Conservation (phyloP, 2,888 invertebrate genomes). For the Protodeltote pygarga region DNA sequence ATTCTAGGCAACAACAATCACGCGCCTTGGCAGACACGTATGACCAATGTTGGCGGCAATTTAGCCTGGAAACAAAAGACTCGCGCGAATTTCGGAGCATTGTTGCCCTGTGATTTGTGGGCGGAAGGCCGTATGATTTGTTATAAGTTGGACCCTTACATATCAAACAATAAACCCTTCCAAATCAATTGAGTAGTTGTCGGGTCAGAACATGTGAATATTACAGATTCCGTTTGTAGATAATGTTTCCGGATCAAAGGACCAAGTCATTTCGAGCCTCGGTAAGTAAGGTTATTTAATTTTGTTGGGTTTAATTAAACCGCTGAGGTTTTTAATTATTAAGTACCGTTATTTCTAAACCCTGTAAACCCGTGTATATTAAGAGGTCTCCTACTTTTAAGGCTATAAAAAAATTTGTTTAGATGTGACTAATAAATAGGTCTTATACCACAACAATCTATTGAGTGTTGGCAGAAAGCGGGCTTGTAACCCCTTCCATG, state of each 20-base stretch:
- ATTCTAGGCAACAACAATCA: constrained; percentile 2
- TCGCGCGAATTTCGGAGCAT: constrained; percentile 21
- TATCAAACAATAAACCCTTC: constrained; percentile 38
- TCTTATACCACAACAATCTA: too few species aligned
- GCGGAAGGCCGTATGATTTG: constrained; percentile 39
- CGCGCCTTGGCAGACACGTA: neutral
- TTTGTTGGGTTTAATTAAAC: too few species aligned
- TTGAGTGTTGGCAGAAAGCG: too few species aligned
- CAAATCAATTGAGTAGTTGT: constrained; percentile 34
- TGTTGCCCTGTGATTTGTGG: constrained; percentile 43
- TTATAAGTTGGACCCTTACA: constrained; percentile 28
- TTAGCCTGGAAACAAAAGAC: constrained; percentile 21
- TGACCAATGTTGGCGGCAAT: constrained; percentile 26
- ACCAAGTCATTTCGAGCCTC: neutral
- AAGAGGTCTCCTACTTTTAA: too few species aligned
- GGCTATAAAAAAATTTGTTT: too few species aligned
- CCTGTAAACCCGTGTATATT: too few species aligned
- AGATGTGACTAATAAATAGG: too few species aligned
- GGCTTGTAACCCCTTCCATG: too few species aligned
- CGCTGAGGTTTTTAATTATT: too few species aligned
- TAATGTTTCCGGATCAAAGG: neutral
- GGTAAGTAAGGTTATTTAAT: too few species aligned
- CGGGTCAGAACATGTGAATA: constrained; percentile 5
- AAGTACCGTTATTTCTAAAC: too few species aligned
- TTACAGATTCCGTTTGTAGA: constrained; percentile 1